These are phyloP conservation scores for Nymphalis io DNA, from an alignment of 1,140 invertebrate genomes.

Conservation along the genomic window DNA sequence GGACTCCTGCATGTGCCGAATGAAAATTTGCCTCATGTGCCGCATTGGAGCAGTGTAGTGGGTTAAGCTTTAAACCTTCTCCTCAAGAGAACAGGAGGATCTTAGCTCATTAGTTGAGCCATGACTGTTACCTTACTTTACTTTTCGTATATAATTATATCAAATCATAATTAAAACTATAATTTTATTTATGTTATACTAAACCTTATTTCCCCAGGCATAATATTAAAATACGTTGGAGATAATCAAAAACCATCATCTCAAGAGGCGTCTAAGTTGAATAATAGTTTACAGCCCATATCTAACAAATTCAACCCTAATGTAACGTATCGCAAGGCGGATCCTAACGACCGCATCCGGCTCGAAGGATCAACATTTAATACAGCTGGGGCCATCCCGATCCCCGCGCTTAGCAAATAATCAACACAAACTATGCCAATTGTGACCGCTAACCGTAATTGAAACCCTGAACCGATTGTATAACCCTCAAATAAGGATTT, in stretches of 20 bases:
- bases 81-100: no score
- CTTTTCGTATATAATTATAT: no score
- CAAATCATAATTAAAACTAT: no score
- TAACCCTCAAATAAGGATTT: slow-evolving; percentile 22
- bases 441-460: slow-evolving; percentile 28
- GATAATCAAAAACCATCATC: slow-evolving; percentile 8
- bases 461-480: slow-evolving; percentile 26
- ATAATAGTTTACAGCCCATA: slow-evolving; percentile 21
- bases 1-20: no score
- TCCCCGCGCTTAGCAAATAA: slow-evolving; percentile 33
- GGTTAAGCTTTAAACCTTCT: no score
- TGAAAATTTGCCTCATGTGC: no score
- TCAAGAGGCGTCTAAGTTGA: slow-evolving; percentile 1
- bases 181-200: no score
- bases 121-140: no score
- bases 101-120: no score
- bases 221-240: slow-evolving; percentile 13
- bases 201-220: neutral
- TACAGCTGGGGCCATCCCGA: slow-evolving; percentile 8
- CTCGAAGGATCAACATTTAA: slow-evolving; percentile 18
- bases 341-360: slow-evolving; percentile 22
- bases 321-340: slow-evolving; percentile 12
- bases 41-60: no score
- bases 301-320: slow-evolving; percentile 19
- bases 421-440: slow-evolving; percentile 34